A percentile compares a stretch with the other conserved stretches of the same genome.
Evolutionary conservation across 37 sponge, comb jelly and placozoan species (phyloP).

Genomic region (Chondrosia reniformis): DNA sequence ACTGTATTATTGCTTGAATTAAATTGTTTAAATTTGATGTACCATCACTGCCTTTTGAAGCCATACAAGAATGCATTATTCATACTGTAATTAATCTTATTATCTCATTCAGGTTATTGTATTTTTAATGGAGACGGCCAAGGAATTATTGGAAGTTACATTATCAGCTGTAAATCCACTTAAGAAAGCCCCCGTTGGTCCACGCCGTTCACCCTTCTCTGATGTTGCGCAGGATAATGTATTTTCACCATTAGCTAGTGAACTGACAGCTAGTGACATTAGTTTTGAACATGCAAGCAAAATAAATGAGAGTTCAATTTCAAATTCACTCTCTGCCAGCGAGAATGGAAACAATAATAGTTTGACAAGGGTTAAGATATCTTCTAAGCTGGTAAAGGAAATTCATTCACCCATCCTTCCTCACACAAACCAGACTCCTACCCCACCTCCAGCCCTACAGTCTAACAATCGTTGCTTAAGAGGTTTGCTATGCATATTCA

Average conservation of each 20-base stretch:
- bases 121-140: neutral
- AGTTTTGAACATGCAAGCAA: neutral
- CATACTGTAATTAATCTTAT: too few relatives aligned
- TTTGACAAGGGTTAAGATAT: neutral
- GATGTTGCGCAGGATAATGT: neutral
- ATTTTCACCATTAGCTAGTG: neutral
- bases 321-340: neutral
- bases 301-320: neutral
- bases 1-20: too few relatives aligned
- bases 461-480: too few relatives aligned
- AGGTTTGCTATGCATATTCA: too few relatives aligned
- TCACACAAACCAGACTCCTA: neutral
- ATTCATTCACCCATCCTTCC: slow-evolving; percentile 14
- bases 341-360: neutral
- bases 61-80: too few relatives aligned
- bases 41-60: too few relatives aligned
- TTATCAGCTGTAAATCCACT: slow-evolving; percentile 19
- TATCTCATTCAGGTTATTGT: too few relatives aligned
- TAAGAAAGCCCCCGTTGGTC: neutral
- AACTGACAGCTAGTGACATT: neutral
- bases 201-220: too few relatives aligned
- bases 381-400: slow-evolving; percentile 20
- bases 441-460: slow-evolving; percentile 23
- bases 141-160: slow-evolving; percentile 21
- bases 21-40: too few relatives aligned